Evolutionary conservation across 1,140 invertebrate species (phyloP).

Genomic region (Camponotus pennsylvanicus): DNA sequence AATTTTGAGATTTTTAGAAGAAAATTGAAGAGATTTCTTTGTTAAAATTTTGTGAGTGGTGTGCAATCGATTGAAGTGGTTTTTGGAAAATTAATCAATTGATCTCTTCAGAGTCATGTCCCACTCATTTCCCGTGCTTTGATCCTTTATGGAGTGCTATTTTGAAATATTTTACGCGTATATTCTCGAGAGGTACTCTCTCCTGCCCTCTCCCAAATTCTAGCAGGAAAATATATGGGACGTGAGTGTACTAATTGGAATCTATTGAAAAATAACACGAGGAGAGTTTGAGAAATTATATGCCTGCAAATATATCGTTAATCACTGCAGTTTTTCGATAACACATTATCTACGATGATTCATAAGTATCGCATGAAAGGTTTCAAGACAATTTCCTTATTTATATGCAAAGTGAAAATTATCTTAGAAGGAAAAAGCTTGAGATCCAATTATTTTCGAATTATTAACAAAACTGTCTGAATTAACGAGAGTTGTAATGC

Average conservation of each 20-base stretch:
- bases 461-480: not conserved
- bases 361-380: not conserved
- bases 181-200: not conserved
- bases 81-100: no score
- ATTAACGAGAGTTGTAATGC: no score
- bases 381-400: not conserved
- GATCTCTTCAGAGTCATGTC: no score
- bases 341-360: not conserved
- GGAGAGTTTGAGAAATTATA: not conserved
- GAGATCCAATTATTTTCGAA: not conserved
- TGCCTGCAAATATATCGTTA: not conserved
- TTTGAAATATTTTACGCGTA: not conserved
- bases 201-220: not conserved
- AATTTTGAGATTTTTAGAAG: not conserved
- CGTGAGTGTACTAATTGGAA: not conserved
- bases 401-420: not conserved
- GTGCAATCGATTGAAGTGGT: not conserved
- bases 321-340: conserved; percentile 1
- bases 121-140: not conserved
- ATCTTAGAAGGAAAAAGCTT: not conserved
- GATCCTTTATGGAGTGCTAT: not conserved
- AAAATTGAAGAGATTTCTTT: not conserved
- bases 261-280: conserved; percentile 17
- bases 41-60: not conserved
- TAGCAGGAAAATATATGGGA: not conserved